phyloP scores from a whole-genome alignment of 2,888 invertebrate species.

The Torymus auratus region DNA sequence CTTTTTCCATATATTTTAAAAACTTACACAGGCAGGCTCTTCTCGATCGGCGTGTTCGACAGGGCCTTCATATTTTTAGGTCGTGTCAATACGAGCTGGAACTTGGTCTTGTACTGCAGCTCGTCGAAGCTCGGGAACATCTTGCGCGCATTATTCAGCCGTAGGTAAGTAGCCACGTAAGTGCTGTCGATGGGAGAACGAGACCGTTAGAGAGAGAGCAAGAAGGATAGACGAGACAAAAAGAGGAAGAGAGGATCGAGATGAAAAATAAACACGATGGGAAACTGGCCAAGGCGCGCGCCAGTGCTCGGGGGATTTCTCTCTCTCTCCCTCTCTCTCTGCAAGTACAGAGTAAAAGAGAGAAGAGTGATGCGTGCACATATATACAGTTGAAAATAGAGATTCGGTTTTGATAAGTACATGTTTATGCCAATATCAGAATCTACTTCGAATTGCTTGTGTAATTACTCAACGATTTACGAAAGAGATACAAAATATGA shows the following conservation, averaged over 20 bases:
- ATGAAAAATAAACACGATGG: neutral
- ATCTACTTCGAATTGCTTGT: too few species aligned
- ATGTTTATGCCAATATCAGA: too few species aligned
- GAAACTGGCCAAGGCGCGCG: too few species aligned
- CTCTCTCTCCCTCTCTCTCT: too few species aligned
- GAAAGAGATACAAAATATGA: too few species aligned
- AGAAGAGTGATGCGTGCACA: too few species aligned
- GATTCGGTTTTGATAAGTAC: too few species aligned
- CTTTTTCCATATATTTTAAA: neutral
- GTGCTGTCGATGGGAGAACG: slow-evolving; percentile 72
- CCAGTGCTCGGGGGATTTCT: too few species aligned
- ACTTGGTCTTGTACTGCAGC: slow-evolving; percentile 85
- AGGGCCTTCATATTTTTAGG: slow-evolving; percentile 78
- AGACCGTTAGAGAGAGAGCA: neutral
- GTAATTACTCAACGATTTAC: too few species aligned
- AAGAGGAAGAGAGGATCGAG: neutral
- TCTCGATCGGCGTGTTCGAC: slow-evolving; percentile 82
- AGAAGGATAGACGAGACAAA: neutral
- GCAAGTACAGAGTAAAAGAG: too few species aligned
- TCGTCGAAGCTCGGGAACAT: slow-evolving; percentile 91
- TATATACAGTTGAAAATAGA: too few species aligned
- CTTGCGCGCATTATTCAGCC: slow-evolving; percentile 85
- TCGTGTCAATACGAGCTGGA: slow-evolving; percentile 81
- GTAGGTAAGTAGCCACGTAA: slow-evolving; percentile 83
- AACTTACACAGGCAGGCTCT: slow-evolving; percentile 81